These are phyloP conservation scores for Catharus minimus DNA, from an alignment of 2,113 vertebrate species.

Conservation along the genomic window DNA sequence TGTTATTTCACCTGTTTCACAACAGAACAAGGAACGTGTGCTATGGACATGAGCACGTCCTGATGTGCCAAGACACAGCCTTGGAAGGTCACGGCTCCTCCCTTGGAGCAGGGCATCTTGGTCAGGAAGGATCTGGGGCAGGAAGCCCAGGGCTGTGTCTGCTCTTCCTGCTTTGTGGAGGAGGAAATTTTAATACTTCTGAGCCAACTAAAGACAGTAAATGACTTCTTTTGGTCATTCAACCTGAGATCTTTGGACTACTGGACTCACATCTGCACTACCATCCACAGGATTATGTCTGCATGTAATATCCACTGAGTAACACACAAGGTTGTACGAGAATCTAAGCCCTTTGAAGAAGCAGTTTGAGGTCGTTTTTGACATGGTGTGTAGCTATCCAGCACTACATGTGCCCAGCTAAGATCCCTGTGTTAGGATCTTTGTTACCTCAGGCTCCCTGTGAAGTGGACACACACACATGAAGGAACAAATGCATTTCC, in stretches of 20 bases:
- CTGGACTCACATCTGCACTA: background rate
- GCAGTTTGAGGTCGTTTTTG: background rate
- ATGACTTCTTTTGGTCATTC: background rate
- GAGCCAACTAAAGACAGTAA: conserved; percentile 41
- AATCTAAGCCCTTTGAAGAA: background rate
- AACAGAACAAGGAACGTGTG: background rate
- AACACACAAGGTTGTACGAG: background rate
- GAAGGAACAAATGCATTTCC: background rate
- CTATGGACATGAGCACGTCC: background rate
- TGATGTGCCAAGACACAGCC: background rate
- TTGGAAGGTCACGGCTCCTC: conserved; percentile 12
- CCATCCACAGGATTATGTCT: background rate
- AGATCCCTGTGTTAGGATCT: background rate
- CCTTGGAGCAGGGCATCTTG: conserved; percentile 22
- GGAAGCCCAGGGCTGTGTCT: conserved; percentile 44
- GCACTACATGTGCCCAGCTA: too few species aligned
- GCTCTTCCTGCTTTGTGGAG: conserved; percentile 8
- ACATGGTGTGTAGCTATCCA: background rate
- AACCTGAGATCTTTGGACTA: background rate
- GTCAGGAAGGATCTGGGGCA: conserved; percentile 55
- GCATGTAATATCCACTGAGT: background rate
- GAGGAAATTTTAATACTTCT: conserved; percentile 37
- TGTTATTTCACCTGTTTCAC: background rate
- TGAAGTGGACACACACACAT: background rate
- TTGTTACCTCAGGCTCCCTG: background rate